Evolutionary conservation across 2,797 vertebrate genomes (phyloP).

Genomic region (Pampus argenteus): DNA sequence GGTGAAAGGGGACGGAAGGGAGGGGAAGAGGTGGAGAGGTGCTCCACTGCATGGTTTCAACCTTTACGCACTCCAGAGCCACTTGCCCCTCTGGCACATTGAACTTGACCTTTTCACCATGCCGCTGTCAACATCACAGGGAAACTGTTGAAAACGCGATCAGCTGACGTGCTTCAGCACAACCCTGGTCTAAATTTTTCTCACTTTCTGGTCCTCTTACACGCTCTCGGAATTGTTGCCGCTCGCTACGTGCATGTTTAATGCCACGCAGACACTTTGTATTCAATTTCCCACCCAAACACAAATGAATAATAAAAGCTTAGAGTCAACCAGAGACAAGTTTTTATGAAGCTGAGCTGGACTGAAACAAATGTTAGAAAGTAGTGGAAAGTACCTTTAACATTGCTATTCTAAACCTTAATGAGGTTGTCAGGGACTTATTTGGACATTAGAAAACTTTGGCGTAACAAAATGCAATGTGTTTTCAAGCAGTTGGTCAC

Average conservation of each 20-base stretch:
- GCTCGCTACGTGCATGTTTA: constrained; percentile 32
- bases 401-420: not conserved
- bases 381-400: not conserved
- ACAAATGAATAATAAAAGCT: constrained; percentile 14
- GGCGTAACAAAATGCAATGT: no score
- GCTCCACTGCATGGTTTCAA: constrained; percentile 61
- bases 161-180: constrained; percentile 37
- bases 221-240: constrained; percentile 34
- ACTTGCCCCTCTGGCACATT: constrained; percentile 53
- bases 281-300: not conserved
- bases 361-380: not conserved
- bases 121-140: constrained; percentile 27
- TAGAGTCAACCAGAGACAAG: constrained; percentile 19
- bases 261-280: constrained; percentile 40
- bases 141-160: constrained; percentile 43
- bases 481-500: no score
- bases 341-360: not conserved
- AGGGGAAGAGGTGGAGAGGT: constrained; percentile 64
- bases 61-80: constrained; percentile 61
- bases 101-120: constrained; percentile 60
- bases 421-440: not conserved
- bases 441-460: not conserved
- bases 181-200: constrained; percentile 40
- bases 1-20: constrained; percentile 13
- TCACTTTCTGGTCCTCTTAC: constrained; percentile 36